phyloP scores from a whole-genome alignment of 2,797 vertebrate genomes.

The Todus mexicanus region DNA sequence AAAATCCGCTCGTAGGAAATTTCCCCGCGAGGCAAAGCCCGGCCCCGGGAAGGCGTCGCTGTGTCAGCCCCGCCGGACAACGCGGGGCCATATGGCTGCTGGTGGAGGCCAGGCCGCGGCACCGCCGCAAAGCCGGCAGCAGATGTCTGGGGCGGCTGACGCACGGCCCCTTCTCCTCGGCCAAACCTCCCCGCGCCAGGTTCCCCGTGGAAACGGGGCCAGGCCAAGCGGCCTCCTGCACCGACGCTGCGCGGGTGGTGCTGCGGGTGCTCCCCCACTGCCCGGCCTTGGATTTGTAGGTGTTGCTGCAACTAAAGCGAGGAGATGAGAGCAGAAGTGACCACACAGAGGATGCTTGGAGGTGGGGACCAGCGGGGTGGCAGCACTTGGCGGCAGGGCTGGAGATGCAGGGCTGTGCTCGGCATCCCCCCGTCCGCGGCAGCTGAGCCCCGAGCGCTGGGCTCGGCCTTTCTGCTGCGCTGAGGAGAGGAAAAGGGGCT shows the following conservation, averaged over 20 bases:
- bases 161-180: background rate
- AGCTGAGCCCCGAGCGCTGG: rapidly evolving
- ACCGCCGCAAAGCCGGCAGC: background rate
- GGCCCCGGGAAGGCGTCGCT: background rate
- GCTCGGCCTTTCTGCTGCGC: background rate
- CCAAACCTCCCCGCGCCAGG: background rate
- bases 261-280: background rate
- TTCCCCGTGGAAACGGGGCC: background rate
- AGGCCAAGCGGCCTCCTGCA: rapidly evolving
- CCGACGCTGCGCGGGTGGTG: rapidly evolving
- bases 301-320: background rate
- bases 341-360: rapidly evolving
- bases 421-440: rapidly evolving
- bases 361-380: rapidly evolving
- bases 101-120: background rate
- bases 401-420: background rate
- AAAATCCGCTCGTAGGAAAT: background rate
- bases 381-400: rapidly evolving
- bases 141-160: background rate
- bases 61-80: background rate
- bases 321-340: background rate
- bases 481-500: background rate
- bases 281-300: background rate
- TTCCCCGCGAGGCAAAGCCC: background rate
- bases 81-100: background rate